Evolutionary conservation across 2,888 invertebrate genomes (phyloP).

Genomic region (Serripes groenlandicus): DNA sequence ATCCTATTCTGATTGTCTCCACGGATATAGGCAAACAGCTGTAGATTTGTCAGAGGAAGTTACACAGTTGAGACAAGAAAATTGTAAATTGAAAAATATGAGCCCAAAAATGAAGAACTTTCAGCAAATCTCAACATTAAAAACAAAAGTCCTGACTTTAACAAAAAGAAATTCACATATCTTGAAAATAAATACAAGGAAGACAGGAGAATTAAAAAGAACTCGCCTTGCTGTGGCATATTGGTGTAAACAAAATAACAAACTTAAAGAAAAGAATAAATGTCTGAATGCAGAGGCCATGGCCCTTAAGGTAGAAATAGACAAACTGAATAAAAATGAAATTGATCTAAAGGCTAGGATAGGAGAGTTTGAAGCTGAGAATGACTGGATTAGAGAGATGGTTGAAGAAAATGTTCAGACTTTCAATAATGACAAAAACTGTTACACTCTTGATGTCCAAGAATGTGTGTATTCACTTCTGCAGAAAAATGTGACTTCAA

Average conservation of each 20-base stretch:
- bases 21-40: too few relatives aligned
- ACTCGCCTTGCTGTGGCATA: slow-evolving; percentile 16
- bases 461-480: too few relatives aligned
- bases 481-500: too few relatives aligned
- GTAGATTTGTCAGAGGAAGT: too few relatives aligned
- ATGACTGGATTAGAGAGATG: slow-evolving; percentile 45
- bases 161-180: slow-evolving; percentile 25
- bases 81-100: too few relatives aligned
- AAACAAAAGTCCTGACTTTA: too few relatives aligned
- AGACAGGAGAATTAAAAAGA: slow-evolving; percentile 33
- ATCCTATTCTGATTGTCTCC: too few relatives aligned
- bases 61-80: too few relatives aligned
- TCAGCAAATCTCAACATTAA: too few relatives aligned
- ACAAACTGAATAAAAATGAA: slow-evolving; percentile 7
- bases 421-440: slow-evolving; percentile 32
- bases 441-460: too few relatives aligned
- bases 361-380: slow-evolving; percentile 38
- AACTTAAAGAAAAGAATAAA: slow-evolving; percentile 2
- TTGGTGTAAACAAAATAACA: slow-evolving; percentile 11
- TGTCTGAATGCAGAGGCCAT: neutral
- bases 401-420: slow-evolving; percentile 45
- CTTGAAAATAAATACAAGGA: slow-evolving; percentile 16
- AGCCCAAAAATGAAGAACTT: too few relatives aligned
- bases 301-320: slow-evolving; percentile 16
- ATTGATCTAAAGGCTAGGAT: neutral